Percentiles rank a stretch among this genome's conserved stretches.
Evolutionary conservation across 2,888 invertebrate species (phyloP).

Genomic region (Xestia ashworthii): DNA sequence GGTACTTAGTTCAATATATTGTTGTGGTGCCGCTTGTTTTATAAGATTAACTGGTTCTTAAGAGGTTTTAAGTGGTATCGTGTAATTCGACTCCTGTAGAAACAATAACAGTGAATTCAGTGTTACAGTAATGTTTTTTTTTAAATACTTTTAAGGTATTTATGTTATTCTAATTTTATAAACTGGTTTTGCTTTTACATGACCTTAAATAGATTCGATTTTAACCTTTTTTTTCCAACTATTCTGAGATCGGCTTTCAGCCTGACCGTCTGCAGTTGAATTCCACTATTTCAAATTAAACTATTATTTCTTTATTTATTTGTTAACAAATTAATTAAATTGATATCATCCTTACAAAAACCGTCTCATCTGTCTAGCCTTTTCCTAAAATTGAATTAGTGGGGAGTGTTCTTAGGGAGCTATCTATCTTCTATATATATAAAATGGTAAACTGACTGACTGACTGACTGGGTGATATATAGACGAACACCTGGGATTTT

Average conservation of each 20-base stretch:
- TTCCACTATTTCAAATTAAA: not conserved
- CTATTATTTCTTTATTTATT: not conserved
- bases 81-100: conserved; percentile 47
- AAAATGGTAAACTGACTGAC: too few relatives aligned
- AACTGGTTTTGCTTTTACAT: not conserved
- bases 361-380: too few relatives aligned
- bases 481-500: too few relatives aligned
- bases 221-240: not conserved
- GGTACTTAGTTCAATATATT: conserved; percentile 32
- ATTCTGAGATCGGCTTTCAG: not conserved
- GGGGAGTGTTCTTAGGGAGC: too few relatives aligned
- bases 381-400: too few relatives aligned
- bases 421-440: too few relatives aligned
- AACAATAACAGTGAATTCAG: conserved; percentile 24
- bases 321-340: too few relatives aligned
- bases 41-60: conserved; percentile 35
- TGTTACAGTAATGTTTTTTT: not conserved
- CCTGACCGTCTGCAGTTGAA: not conserved
- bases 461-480: too few relatives aligned
- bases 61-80: conserved; percentile 28
- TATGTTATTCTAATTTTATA: not conserved
- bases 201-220: not conserved
- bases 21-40: conserved; percentile 32
- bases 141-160: not conserved
- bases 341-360: too few relatives aligned